A percentile compares a stretch with the other conserved stretches of the same genome.
Conservation (phyloP, 2,888 invertebrate genomes). For the Heliconius hortense region DNA sequence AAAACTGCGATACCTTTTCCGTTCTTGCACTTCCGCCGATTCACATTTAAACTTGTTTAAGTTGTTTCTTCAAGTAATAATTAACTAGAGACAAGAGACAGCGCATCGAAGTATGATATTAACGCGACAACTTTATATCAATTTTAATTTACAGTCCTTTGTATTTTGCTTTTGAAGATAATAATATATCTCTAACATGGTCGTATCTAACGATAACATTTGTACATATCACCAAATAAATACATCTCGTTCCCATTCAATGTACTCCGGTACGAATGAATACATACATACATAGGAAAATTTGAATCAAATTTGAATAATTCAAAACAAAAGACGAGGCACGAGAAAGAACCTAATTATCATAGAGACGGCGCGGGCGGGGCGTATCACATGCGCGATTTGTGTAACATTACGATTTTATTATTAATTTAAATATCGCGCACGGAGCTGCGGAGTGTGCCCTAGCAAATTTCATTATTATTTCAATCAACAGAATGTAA, state of each 20-base stretch:
- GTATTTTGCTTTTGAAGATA: not conserved
- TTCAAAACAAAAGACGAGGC: conserved; percentile 55
- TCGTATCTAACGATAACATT: not conserved
- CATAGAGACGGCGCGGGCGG: conserved; percentile 63
- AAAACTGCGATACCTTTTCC: not conserved
- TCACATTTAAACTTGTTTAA: not conserved
- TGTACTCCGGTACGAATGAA: conserved; percentile 41
- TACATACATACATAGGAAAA: conserved; percentile 40
- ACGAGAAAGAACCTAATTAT: conserved; percentile 65
- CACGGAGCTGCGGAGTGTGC: conserved; percentile 72
- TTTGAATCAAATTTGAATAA: conserved; percentile 56
- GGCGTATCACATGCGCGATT: conserved; percentile 64
- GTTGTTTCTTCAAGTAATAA: not conserved
- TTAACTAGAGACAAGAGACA: conserved; percentile 1
- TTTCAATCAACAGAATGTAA: conserved; percentile 82
- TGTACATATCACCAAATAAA: conserved; percentile 14
- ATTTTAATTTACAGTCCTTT: too few species aligned
- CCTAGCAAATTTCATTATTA: conserved; percentile 81
- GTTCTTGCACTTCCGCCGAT: not conserved
- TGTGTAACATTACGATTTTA: conserved; percentile 79
- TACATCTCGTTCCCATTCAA: conserved; percentile 35
- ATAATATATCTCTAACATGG: not conserved
- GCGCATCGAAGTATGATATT: not conserved
- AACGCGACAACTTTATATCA: too few species aligned
- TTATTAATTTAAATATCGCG: conserved; percentile 81